Evolutionary conservation across 2,113 vertebrate species (phyloP).

Genomic region (Clinocottus analis): DNA sequence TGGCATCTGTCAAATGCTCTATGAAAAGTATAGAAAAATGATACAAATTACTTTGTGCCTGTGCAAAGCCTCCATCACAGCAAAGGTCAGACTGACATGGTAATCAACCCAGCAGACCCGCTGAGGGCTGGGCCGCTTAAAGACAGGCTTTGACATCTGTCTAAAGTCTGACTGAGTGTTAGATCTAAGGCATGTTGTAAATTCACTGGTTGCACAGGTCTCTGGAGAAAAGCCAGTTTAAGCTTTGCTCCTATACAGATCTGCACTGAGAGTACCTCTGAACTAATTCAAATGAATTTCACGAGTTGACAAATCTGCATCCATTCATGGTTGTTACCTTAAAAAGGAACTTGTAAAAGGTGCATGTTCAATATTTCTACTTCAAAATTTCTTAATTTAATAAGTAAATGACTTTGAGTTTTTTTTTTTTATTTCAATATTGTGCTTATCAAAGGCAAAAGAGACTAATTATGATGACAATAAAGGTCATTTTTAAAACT

Average conservation of each 20-base stretch:
- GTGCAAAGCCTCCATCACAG: not conserved
- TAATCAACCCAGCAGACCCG: conserved; percentile 1
- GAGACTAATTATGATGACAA: no score
- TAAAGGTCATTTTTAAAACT: no score
- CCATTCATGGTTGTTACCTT: not conserved
- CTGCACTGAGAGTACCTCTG: not conserved
- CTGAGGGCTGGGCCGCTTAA: not conserved
- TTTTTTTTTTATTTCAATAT: no score
- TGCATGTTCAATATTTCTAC: not conserved
- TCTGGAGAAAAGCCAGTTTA: not conserved
- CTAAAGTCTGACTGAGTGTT: not conserved
- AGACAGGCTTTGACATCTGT: not conserved
- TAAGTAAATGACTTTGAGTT: no score
- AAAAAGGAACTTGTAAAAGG: not conserved
- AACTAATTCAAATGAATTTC: not conserved
- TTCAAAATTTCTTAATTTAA: no score
- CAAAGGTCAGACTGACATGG: conserved; percentile 18
- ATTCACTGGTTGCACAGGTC: not conserved
- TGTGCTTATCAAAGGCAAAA: no score
- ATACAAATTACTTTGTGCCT: not conserved
- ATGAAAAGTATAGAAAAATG: not conserved
- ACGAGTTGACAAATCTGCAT: not conserved
- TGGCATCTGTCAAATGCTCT: conserved; percentile 12
- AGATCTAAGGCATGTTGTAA: not conserved
- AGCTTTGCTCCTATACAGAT: not conserved